Base-by-base conservation (phyloP, 2,113 vertebrate genomes). In the Heterochromis multidens region DNA sequence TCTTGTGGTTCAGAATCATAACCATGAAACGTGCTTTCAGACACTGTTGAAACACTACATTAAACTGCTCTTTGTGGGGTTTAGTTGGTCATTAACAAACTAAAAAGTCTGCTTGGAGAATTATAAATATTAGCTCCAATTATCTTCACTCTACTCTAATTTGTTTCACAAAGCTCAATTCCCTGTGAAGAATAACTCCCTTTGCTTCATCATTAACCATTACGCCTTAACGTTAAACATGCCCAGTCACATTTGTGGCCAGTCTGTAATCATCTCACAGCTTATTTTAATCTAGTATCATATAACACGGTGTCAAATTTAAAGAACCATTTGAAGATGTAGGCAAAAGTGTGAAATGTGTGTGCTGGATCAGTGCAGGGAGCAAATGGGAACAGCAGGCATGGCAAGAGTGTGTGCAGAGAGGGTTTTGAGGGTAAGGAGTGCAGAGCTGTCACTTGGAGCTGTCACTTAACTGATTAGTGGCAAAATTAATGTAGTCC, bases 381-480 rank as follows among this genome's bases (percentile, higher is more conserved):
- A 59, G 57, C 79, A 86, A 25, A 74, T 49, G 6, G 80, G 88
- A 59, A 85, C 76, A 35, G 67, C 57, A 1, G 54, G 56, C 52
- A 21, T 67, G 77, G 83, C 79, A 4, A 52, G 57, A 63, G 31
- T 83, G 70, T 70, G 29, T 57, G 57, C 83, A 79, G 63, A 77
- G 77, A 84, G 82, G 80, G 85, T 89, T 90, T 78, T n/a, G n/a
- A 52, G 80, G 80, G 60, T 79, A 86, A 79, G 84, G 74, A 93
- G 83, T 87, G 81, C 82, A 84, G 5, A 84, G 87, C 93, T 94
- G 92, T 91, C 92, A 93, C 90, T 89, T 85, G 80, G 85, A 92
- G 87, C 91, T 91, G 91, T 92, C 88, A 91, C 91, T 92, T 87
- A 93, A 93, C 94, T 95, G 96, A 96, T 95, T 95, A 95, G 95